Conservation (phyloP, 30 jellyfish, hydroid and myxozoan species). For the Cassiopea andromeda region DNA sequence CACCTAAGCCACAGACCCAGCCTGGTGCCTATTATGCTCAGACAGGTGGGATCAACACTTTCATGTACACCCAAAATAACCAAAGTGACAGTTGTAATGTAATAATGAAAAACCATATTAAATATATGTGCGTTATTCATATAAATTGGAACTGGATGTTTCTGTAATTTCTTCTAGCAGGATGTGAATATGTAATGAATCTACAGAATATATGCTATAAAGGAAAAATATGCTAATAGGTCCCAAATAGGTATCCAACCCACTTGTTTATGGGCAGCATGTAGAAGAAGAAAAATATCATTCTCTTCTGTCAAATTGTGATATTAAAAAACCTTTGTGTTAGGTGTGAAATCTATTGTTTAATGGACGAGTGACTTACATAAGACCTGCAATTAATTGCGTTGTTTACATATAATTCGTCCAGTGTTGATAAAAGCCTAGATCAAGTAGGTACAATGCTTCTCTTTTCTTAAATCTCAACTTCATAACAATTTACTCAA, state of each 20-base stretch:
- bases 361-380: too few species aligned
- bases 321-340: too few species aligned
- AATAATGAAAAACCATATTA: neutral
- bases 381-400: too few species aligned
- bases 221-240: neutral
- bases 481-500: too few species aligned
- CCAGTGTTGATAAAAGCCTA: too few species aligned
- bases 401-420: too few species aligned
- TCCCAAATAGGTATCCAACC: neutral
- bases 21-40: constrained; percentile 1
- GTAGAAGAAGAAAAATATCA: neutral
- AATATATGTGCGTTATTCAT: neutral
- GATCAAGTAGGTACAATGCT: too few species aligned
- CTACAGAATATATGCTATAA: neutral
- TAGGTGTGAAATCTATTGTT: too few species aligned
- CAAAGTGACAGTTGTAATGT: neutral
- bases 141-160: neutral
- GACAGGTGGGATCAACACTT: constrained; percentile 8
- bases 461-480: too few species aligned
- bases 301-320: neutral
- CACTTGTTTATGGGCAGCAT: neutral
- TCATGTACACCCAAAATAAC: neutral
- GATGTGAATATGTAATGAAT: neutral
- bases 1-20: neutral
- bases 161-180: neutral